Evolutionary conservation across 2,888 invertebrate species (phyloP).

Genomic region (Meandrusa payeni): DNA sequence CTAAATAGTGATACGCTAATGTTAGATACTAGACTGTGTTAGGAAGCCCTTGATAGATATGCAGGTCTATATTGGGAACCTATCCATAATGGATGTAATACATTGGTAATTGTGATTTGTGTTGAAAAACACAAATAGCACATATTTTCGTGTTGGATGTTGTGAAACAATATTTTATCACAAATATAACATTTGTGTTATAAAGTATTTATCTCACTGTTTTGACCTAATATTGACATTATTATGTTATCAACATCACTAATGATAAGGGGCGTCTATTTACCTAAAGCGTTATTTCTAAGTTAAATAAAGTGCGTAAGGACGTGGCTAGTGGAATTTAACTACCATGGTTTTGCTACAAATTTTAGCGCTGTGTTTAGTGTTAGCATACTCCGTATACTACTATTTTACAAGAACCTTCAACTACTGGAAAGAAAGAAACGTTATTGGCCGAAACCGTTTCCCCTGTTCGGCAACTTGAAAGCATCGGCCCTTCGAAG

Average conservation of each 20-base stretch:
- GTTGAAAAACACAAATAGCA: no score
- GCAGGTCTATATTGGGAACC: no score
- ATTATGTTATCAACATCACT: not conserved
- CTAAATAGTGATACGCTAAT: no score
- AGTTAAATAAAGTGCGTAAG: not conserved
- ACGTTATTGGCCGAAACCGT: constrained; percentile 43
- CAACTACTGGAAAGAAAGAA: constrained; percentile 47
- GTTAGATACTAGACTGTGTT: no score
- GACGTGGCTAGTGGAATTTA: not conserved
- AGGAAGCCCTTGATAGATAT: no score
- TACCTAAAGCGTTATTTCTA: not conserved
- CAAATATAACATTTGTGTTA: no score
- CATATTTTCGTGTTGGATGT: no score
- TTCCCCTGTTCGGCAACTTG: constrained; percentile 45
- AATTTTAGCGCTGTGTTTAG: not conserved
- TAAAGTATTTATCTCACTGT: not conserved
- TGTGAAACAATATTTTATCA: no score
- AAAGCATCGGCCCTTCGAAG: constrained; percentile 36
- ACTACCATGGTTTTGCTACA: not conserved
- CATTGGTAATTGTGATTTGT: no score
- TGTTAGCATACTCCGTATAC: constrained; percentile 28
- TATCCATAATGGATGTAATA: no score
- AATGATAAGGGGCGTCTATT: not conserved
- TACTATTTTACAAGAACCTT: constrained; percentile 38
- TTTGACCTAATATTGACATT: not conserved